phyloP scores from a whole-genome alignment of 2,113 vertebrate genomes.

The Passer domesticus region DNA sequence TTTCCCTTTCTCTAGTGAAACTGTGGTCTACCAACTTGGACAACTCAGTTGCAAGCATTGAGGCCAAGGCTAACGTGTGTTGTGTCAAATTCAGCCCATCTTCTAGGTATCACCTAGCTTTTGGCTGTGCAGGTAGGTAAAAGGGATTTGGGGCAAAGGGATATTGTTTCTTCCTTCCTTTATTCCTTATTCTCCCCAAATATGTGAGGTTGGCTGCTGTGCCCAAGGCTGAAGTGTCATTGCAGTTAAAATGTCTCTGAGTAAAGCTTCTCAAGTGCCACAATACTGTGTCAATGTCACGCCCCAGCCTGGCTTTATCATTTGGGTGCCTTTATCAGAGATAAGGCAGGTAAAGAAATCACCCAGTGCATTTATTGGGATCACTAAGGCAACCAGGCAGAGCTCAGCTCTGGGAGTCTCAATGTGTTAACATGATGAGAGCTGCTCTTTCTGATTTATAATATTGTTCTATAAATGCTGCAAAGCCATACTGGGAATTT shows the following conservation, averaged over 20 bases:
- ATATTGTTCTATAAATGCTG: not conserved
- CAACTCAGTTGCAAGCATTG: slow-evolving; percentile 98
- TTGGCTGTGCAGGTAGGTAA: slow-evolving; percentile 94
- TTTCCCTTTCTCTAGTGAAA: slow-evolving; percentile 84
- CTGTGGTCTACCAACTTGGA: slow-evolving; percentile 98
- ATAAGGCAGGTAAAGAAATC: not conserved
- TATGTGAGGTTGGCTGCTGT: not conserved
- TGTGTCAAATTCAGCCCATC: slow-evolving; percentile 99
- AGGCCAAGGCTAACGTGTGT: slow-evolving; percentile 97
- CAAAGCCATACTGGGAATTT: not conserved
- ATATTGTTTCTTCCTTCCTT: not conserved
- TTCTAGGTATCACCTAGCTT: slow-evolving; percentile 96
- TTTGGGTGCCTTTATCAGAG: not conserved
- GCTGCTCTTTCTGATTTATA: not conserved
- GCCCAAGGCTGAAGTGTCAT: not conserved
- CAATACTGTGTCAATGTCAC: not conserved
- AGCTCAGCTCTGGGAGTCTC: not conserved
- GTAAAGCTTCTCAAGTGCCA: not conserved
- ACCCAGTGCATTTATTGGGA: not conserved
- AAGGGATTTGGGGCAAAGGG: not conserved
- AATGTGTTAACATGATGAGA: not conserved
- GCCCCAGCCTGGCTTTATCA: not conserved
- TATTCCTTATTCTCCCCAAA: not conserved
- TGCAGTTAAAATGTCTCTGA: not conserved
- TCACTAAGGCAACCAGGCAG: not conserved